phyloP scores from a whole-genome alignment of 1,140 invertebrate genomes.

The Anoplophora glabripennis region DNA sequence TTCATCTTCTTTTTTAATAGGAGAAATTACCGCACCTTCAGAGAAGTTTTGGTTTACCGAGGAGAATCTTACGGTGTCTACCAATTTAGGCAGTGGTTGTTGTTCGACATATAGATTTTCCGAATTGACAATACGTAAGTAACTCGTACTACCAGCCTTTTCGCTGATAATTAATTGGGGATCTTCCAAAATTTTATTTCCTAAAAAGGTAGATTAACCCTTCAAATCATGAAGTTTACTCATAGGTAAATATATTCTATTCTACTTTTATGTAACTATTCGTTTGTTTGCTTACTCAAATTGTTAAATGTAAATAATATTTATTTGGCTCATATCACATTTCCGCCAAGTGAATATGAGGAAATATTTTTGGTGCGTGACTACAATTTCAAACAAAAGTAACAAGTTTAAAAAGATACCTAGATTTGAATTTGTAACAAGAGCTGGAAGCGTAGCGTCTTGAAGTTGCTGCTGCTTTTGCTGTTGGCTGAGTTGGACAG shows the following conservation, averaged over 20 bases:
- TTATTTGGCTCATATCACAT: no score
- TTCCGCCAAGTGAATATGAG: no score
- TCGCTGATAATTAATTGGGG: constrained; percentile 38
- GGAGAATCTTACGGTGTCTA: constrained; percentile 26
- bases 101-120: constrained; percentile 42
- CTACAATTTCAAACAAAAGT: no score
- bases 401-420: no score
- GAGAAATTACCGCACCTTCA: constrained; percentile 18
- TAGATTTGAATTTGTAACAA: constrained; percentile 15
- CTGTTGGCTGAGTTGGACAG: constrained; percentile 54
- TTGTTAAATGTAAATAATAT: no score
- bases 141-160: constrained; percentile 35
- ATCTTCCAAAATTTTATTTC: constrained; percentile 37
- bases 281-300: no score
- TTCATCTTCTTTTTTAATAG: constrained; percentile 41
- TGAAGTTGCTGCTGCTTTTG: constrained; percentile 51
- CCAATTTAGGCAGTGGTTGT: constrained; percentile 33
- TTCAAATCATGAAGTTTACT: no score
- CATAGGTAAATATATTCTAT: no score
- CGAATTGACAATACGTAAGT: constrained; percentile 44
- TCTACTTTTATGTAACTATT: no score
- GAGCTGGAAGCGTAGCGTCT: constrained; percentile 30
- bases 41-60: constrained; percentile 4
- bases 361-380: no score
- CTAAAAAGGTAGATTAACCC: neutral